phyloP scores from a whole-genome alignment of 35 echinoderm and acorn worm genomes.

The Lytechinus variegatus region DNA sequence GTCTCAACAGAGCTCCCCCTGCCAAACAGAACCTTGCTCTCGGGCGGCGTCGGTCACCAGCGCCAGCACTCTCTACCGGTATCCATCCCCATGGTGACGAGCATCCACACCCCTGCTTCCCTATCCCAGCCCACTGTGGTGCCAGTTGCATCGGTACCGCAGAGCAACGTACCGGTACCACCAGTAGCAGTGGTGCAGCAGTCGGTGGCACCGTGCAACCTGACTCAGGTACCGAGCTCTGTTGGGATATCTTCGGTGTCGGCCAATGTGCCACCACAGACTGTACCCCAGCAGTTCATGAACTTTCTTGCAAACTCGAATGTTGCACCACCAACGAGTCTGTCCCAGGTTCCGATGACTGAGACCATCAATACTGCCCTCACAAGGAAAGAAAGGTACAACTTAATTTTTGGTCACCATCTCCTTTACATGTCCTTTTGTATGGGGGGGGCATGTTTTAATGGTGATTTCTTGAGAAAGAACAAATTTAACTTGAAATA shows the following conservation, averaged over 20 bases:
- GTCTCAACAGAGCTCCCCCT: not conserved
- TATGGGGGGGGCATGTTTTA: no score
- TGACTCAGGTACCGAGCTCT: not conserved
- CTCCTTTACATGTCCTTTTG: no score
- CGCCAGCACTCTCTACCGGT: not conserved
- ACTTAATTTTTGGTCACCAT: not conserved
- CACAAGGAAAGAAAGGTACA: conserved; percentile 52
- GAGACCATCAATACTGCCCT: conserved; percentile 52
- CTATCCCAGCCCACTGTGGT: not conserved
- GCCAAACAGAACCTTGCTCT: not conserved
- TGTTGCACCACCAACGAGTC: not conserved
- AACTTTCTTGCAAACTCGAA: conserved; percentile 43
- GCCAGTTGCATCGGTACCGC: not conserved
- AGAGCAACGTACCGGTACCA: not conserved
- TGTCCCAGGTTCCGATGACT: conserved; percentile 62
- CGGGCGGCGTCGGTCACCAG: not conserved
- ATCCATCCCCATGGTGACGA: not conserved
- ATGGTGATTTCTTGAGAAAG: no score
- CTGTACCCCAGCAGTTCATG: conserved; percentile 30
- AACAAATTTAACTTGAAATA: no score
- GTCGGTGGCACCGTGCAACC: not conserved
- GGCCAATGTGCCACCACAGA: conserved; percentile 39
- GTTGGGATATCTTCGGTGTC: conserved; percentile 35
- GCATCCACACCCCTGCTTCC: not conserved
- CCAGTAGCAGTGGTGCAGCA: not conserved